Evolutionary conservation across 1,140 invertebrate genomes (phyloP).

Genomic region (Drosophila arawakana): DNA sequence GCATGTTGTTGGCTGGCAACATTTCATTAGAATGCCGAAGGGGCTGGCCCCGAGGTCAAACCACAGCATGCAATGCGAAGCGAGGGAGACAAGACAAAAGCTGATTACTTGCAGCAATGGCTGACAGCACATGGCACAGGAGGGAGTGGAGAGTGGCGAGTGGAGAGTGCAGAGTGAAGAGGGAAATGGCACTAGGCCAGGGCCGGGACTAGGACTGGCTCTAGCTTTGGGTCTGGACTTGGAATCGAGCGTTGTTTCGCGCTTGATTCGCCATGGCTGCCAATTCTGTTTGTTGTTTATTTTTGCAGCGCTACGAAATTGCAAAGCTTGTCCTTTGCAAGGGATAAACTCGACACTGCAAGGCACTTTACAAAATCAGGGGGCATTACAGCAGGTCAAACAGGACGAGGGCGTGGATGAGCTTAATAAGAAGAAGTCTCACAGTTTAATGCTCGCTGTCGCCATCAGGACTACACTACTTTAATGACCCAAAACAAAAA

Average conservation of each 20-base stretch:
- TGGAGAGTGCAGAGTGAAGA: background rate
- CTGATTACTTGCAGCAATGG: constrained; percentile 73
- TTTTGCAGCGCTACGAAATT: constrained; percentile 67
- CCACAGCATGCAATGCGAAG: constrained; percentile 51
- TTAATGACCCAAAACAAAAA: constrained; percentile 55
- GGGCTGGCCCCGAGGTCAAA: constrained; percentile 63
- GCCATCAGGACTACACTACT: constrained; percentile 34
- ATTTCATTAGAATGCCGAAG: constrained; percentile 73
- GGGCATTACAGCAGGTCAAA: constrained; percentile 12
- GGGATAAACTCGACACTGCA: constrained; percentile 49
- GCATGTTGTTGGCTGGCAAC: constrained; percentile 56
- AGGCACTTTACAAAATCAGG: constrained; percentile 22
- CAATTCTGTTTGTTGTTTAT: constrained; percentile 70
- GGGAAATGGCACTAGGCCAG: constrained; percentile 28
- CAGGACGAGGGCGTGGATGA: constrained; percentile 42
- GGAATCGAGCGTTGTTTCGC: constrained; percentile 37
- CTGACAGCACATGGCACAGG: constrained; percentile 65
- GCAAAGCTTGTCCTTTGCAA: constrained; percentile 64
- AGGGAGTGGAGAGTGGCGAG: background rate
- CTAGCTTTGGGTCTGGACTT: constrained; percentile 34
- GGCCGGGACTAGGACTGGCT: constrained; percentile 14
- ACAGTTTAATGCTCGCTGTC: constrained; percentile 18
- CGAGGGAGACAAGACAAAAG: constrained; percentile 60
- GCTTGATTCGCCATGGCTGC: constrained; percentile 52
- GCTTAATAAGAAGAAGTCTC: constrained; percentile 11